Percentiles rank a stretch among this genome's conserved stretches.
These are phyloP conservation scores for Pristis pectinata DNA, from an alignment of 2,797 vertebrate species.

Conservation along the genomic window DNA sequence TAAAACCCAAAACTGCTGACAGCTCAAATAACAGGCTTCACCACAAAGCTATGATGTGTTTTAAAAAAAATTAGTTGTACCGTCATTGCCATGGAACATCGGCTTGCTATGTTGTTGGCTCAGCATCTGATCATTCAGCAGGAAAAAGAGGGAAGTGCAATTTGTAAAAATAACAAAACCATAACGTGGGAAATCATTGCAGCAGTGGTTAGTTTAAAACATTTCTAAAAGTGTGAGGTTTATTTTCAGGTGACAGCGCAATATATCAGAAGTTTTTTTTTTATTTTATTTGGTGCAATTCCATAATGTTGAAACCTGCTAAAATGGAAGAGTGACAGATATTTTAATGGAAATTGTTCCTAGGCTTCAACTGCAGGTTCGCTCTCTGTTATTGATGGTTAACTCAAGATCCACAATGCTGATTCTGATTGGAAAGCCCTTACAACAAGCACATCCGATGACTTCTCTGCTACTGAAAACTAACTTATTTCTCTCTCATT, in stretches of 20 bases:
- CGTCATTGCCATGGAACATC: background rate
- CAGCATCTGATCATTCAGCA: background rate
- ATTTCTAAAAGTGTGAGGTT: background rate
- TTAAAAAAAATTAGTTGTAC: background rate
- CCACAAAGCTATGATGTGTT: background rate
- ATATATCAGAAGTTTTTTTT: background rate
- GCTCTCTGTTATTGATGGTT: background rate
- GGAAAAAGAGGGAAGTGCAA: background rate
- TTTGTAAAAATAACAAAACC: background rate
- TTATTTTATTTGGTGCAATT: background rate
- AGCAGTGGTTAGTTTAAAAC: background rate
- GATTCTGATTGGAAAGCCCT: background rate
- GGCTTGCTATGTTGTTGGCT: background rate
- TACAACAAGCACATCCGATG: background rate
- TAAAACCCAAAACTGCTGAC: background rate
- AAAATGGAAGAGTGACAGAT: background rate
- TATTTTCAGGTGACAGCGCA: background rate
- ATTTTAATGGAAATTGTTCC: background rate
- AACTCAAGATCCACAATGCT: background rate
- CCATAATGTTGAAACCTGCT: background rate
- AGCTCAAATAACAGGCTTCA: background rate
- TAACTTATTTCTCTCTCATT: too few species aligned
- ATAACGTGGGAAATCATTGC: background rate
- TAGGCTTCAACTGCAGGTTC: background rate
- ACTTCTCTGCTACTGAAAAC: too few species aligned